Base-by-base conservation (phyloP, 2,888 invertebrate genomes). In the Deroplatys truncata region DNA sequence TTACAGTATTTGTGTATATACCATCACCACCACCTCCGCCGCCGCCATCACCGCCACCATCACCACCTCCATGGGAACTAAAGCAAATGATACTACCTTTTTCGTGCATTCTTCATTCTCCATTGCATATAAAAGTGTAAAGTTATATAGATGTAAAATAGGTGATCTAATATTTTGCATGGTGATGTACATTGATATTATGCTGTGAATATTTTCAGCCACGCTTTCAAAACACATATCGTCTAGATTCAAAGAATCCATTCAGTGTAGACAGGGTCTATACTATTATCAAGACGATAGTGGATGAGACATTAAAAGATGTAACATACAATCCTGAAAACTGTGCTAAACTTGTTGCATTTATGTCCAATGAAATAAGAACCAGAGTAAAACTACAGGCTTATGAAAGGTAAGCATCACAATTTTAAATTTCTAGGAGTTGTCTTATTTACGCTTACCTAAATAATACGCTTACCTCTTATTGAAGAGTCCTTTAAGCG, bases 251-350 rank as follows among this genome's bases (percentile, higher is more conserved):
- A 0, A 94, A 95, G 90, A 95, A 95, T 91, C 95, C 94, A 3
- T 97, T 97, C 92, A 95, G 95, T 91, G 93, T 93, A 16, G 96
- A 96, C 92, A 94, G 94, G 88, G 95, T 96, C 4, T 93, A 95
- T 91, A 95, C 94, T 92, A 94, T 96, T 88, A 93, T 97, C 16
- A 94, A 95, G 92, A 94, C 94, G 49, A 94, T 96, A 7, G 93
- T 97, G 91, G 94, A 94, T 35, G 94, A 95, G 35, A 95, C 95
- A 90, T 92, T 97, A 85, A 95, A 95, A 89, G 93, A 93, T 82
- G 92, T 95, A 90, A 94, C 95, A 84, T 96, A 95, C 91, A 96
- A 96, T 91, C 94, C 95, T 86, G 93, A 94, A 20, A 94, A 95
- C 86, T 95, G 95, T 84, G 94, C 95, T 3, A 93, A 95, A 88